These are phyloP conservation scores for Eudasyphora cyanicolor DNA, from an alignment of 2,888 invertebrate species.

Conservation along the genomic window DNA sequence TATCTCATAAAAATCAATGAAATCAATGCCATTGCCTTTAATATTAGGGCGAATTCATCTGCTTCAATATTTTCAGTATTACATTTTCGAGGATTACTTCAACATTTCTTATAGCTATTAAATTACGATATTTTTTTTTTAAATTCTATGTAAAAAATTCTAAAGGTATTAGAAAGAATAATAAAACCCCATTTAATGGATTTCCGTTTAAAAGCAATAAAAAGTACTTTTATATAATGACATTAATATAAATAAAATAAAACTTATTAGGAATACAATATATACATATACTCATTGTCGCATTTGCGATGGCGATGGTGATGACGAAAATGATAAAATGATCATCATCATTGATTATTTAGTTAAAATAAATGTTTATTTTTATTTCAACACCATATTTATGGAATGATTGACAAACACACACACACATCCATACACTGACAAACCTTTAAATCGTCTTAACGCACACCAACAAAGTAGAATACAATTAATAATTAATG, in stretches of 20 bases:
- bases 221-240: constrained; percentile 1
- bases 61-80: too few relatives aligned
- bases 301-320: neutral
- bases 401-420: constrained; percentile 12
- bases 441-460: neutral
- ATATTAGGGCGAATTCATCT: too few relatives aligned
- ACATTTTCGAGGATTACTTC: too few relatives aligned
- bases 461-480: constrained; percentile 1
- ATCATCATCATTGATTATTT: constrained; percentile 4
- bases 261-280: neutral
- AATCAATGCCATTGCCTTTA: too few relatives aligned
- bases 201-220: constrained; percentile 9
- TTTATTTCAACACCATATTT: constrained; percentile 41
- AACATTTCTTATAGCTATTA: too few relatives aligned
- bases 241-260: neutral
- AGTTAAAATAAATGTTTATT: constrained; percentile 40
- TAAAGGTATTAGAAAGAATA: too few relatives aligned
- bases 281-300: too few relatives aligned
- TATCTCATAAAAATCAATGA: too few relatives aligned
- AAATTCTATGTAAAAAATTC: too few relatives aligned
- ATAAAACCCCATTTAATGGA: neutral
- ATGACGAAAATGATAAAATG: neutral
- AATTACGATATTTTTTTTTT: too few relatives aligned
- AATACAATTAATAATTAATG: constrained; percentile 55
- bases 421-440: neutral